Evolutionary conservation across 2,113 vertebrate genomes (phyloP), one percentile per base, ranked within the genome.

Genomic region (Dipodomys stephensi): DNA sequence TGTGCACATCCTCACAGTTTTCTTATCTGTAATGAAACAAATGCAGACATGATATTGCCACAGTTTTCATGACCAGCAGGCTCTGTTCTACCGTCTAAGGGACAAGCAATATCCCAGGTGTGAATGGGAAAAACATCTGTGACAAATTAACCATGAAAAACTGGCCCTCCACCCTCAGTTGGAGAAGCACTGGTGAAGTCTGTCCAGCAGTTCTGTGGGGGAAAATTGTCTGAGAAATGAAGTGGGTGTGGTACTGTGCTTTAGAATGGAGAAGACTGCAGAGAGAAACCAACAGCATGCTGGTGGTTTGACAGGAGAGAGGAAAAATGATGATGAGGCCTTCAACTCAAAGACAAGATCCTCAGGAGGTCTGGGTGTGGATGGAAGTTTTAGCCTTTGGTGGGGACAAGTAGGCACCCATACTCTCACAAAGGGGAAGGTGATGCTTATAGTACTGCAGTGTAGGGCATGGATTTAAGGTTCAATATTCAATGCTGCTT

Each of bases 381-480:
- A 0, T 3, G 13, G n/a, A 44, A 49, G n/a, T 15, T 16, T 30
- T 32, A 0, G 32, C 7, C 60, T 64, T 30, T 25, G 22, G 6
- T 0, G n/a, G 44, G 32, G 18, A 25, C 16, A 69, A 90, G 12
- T 13, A 18, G 53, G 15, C 16, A 16, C 15, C 13, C 20, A 11
- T 23, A 28, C 19, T 15, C 15, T 30, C 16, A 6, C 0, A 0
- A 0, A 4, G 10, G 19, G n/a, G 35, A 23, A 35, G 49, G n/a
- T 4, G 6, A 23, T 5, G 5, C 28, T 7, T 4, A 0, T 0
- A 15, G 9, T 23, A 19, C 28, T 11, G 23, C 1, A 11, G 44
- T 0, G 16, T 19, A 64, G 19, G 20, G 2, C 13, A n/a, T 35
- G 22, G 15, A 49, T 30, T 35, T 5, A 71, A n/a, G 19, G 4